phyloP scores from a whole-genome alignment of 2,888 invertebrate species.

The Amiota communis region DNA sequence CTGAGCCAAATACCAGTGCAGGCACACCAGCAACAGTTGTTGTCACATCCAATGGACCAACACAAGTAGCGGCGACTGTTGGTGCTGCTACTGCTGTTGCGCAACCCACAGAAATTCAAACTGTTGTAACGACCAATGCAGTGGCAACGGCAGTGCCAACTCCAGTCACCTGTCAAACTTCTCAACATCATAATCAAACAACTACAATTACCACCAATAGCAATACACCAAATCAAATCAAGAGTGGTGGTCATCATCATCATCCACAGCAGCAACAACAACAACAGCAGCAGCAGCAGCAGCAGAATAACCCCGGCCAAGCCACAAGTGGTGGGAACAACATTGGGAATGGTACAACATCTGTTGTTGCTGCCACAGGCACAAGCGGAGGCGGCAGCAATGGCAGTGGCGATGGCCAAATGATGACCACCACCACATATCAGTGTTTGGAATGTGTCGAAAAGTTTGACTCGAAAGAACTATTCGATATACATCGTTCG shows the following conservation, averaged over 20 bases:
- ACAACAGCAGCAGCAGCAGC: slow-evolving; percentile 10
- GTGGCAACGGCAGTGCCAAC: slow-evolving; percentile 37
- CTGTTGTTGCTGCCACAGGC: slow-evolving; percentile 27
- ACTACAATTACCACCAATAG: slow-evolving; percentile 29
- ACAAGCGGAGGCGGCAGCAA: slow-evolving; percentile 34
- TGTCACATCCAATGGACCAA: slow-evolving; percentile 39
- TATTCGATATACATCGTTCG: slow-evolving; percentile 71
- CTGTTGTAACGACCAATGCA: slow-evolving; percentile 11
- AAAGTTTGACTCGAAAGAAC: slow-evolving; percentile 71
- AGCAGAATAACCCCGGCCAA: not conserved
- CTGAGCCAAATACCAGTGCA: slow-evolving; percentile 37
- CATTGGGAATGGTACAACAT: not conserved
- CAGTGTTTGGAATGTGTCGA: slow-evolving; percentile 71
- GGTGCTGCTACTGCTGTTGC: slow-evolving; percentile 42
- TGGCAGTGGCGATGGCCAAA: slow-evolving; percentile 41
- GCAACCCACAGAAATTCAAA: slow-evolving; percentile 31
- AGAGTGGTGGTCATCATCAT: slow-evolving; percentile 4
- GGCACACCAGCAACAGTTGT: slow-evolving; percentile 46
- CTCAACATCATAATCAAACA: slow-evolving; percentile 40
- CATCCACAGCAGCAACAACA: slow-evolving; percentile 27
- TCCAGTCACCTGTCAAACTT: slow-evolving; percentile 21
- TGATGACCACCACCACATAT: slow-evolving; percentile 55
- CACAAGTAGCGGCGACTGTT: slow-evolving; percentile 41
- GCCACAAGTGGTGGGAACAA: slow-evolving; percentile 19
- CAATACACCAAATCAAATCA: not conserved